Evolutionary conservation across 2,888 invertebrate genomes (phyloP), one percentile per base, ranked within the genome.

Genomic region (Hipparchia sbordonii): DNA sequence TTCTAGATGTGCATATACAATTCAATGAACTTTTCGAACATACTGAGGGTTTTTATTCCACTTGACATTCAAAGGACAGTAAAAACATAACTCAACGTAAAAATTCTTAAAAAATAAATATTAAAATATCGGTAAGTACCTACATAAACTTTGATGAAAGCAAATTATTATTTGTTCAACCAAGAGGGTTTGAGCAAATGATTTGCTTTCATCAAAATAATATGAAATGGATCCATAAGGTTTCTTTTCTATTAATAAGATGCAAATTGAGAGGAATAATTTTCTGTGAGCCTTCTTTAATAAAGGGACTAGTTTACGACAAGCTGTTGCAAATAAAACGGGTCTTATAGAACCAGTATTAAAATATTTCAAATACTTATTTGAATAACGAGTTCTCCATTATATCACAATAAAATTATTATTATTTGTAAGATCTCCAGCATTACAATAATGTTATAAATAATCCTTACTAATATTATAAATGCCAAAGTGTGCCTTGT

Each of bases 301-400:
- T 67, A 67, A 67, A 67, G 57, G 67, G 67, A 67, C 45, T 67
- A 67, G 67, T 67, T 67, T 65, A 65, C 65, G 65, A 65, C 65
- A 65, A 65, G 52, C 65, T 65, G 65, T 65, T 65, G 65, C 65
- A 52, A 65, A 65, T 52, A 52, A 52, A 52, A 65, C 65, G 65
- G 52, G 65, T 65, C 52, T 12, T 52, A 65, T 33, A 65, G 23
- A 23, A 51, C 33, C 33, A 51, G 65, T 52, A 65, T 52, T 52
- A 65, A 65, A 65, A 65, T 65, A 65, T 52, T 33, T 3, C 12
- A 63, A 63, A 62, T 62, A 48, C 9, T 2, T 13, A 62, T 46
- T 62, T 46, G 4, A 62, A 9, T 46, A 48, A 45, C 45, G 45
- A 59, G 45, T 46, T 62, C 46, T 62, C 46, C 45, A 61, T 45